Evolutionary conservation across 2,113 vertebrate species (phyloP).

Genomic region (Oryzias melastigma): DNA sequence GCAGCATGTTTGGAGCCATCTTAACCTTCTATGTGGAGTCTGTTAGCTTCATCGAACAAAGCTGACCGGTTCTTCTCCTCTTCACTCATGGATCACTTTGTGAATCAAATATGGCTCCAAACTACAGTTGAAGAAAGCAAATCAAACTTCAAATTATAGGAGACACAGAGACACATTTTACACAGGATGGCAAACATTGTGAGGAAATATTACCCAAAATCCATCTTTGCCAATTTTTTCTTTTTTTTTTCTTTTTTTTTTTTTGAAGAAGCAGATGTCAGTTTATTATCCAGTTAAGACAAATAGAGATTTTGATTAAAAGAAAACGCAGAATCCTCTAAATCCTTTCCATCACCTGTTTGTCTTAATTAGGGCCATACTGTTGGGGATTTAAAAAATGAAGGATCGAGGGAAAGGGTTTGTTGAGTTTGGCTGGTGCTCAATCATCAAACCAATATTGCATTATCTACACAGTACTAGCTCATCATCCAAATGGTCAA

Average conservation of each 20-base stretch:
- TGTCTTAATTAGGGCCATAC: constrained; percentile 11
- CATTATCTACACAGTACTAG: constrained; percentile 74
- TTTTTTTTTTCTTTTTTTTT: neutral
- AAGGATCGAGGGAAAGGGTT: constrained; percentile 35
- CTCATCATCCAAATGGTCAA: constrained; percentile 38
- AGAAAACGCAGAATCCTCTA: constrained; percentile 7
- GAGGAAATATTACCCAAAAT: neutral
- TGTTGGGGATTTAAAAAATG: constrained; percentile 5
- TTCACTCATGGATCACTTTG: constrained; percentile 10
- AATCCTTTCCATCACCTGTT: constrained; percentile 37
- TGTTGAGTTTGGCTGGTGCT: constrained; percentile 64
- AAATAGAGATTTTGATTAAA: neutral
- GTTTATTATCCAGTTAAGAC: neutral
- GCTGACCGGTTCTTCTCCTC: constrained; percentile 7
- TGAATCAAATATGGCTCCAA: constrained; percentile 25
- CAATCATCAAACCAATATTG: constrained; percentile 66
- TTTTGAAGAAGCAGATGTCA: constrained; percentile 4
- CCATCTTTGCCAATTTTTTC: neutral
- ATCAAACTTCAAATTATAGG: constrained; percentile 10
- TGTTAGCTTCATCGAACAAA: constrained; percentile 22
- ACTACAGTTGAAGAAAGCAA: constrained; percentile 6
- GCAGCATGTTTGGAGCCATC: constrained; percentile 9
- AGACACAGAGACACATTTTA: constrained; percentile 1
- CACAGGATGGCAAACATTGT: neutral
- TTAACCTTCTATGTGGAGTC: constrained; percentile 16